Percentiles rank a stretch among this genome's conserved stretches.
These are phyloP conservation scores for Hypena proboscidalis DNA, from an alignment of 2,888 invertebrate genomes.

Conservation along the genomic window DNA sequence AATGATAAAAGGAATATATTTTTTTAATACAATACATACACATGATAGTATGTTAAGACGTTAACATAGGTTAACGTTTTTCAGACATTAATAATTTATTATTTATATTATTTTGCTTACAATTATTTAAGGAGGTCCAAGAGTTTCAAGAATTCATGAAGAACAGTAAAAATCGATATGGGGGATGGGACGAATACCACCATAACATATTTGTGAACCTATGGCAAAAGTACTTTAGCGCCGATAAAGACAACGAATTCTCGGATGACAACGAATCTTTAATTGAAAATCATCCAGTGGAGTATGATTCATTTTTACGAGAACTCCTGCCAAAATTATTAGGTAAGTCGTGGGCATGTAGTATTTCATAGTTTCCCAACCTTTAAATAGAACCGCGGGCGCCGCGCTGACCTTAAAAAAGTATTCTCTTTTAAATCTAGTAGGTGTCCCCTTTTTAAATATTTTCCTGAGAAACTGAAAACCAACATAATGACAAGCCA, in stretches of 20 bases:
- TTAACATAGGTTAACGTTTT: too few species aligned
- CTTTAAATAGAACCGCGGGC: too few species aligned
- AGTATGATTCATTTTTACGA: constrained; percentile 46
- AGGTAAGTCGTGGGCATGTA: constrained; percentile 44
- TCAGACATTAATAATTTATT: background rate
- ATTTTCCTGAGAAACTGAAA: too few species aligned
- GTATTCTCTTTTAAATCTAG: too few species aligned
- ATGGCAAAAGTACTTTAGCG: constrained; percentile 65
- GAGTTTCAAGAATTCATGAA: constrained; percentile 82
- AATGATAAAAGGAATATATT: too few species aligned
- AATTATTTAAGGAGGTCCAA: constrained; percentile 75
- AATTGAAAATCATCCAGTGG: constrained; percentile 10
- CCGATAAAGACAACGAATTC: constrained; percentile 9
- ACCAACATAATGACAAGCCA: too few species aligned
- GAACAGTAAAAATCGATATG: constrained; percentile 77
- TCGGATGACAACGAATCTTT: constrained; percentile 22
- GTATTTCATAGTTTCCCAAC: background rate
- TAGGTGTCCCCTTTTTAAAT: too few species aligned
- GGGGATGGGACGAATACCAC: constrained; percentile 85
- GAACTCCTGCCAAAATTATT: constrained; percentile 58
- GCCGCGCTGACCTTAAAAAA: too few species aligned
- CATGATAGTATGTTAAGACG: too few species aligned
- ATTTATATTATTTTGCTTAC: background rate
- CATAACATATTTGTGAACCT: constrained; percentile 81
- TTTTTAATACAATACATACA: too few species aligned